Conservation (phyloP, 2,888 invertebrate genomes). For the Oligia latruncula region DNA sequence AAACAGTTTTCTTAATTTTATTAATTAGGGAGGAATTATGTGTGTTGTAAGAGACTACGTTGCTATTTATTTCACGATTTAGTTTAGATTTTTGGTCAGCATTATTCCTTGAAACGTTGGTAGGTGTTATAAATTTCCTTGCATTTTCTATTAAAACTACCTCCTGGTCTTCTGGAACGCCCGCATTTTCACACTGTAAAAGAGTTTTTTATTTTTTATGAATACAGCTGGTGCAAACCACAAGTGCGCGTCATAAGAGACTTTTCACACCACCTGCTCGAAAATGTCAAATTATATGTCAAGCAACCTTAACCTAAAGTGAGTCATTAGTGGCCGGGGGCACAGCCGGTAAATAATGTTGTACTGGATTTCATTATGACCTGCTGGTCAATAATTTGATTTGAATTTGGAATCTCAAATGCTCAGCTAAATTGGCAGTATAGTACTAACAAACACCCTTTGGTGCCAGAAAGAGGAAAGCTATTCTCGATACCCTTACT, state of each 20-base stretch:
- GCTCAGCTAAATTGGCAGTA: too few species aligned
- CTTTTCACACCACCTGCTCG: too few species aligned
- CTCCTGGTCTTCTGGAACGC: background rate
- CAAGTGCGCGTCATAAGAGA: background rate
- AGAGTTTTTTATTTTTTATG: background rate
- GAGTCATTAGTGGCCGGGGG: too few species aligned
- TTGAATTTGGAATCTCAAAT: too few species aligned
- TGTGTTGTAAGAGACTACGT: background rate
- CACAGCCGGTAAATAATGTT: too few species aligned
- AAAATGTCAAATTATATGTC: too few species aligned
- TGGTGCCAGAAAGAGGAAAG: too few species aligned
- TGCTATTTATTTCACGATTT: conserved; percentile 3
- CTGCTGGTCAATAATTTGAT: too few species aligned
- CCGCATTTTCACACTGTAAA: conserved; percentile 32
- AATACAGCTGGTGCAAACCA: background rate
- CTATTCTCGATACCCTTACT: too few species aligned
- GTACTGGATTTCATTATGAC: too few species aligned
- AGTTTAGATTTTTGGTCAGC: background rate
- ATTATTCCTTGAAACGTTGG: background rate
- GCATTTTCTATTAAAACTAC: background rate
- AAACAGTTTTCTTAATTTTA: conserved; percentile 8
- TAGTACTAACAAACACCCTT: too few species aligned
- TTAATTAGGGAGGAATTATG: conserved; percentile 1
- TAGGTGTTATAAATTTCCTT: conserved; percentile 23
- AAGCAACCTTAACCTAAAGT: too few species aligned